Conservation (phyloP, 2,113 vertebrate species). For the Oxygymnocypris stewartii region DNA sequence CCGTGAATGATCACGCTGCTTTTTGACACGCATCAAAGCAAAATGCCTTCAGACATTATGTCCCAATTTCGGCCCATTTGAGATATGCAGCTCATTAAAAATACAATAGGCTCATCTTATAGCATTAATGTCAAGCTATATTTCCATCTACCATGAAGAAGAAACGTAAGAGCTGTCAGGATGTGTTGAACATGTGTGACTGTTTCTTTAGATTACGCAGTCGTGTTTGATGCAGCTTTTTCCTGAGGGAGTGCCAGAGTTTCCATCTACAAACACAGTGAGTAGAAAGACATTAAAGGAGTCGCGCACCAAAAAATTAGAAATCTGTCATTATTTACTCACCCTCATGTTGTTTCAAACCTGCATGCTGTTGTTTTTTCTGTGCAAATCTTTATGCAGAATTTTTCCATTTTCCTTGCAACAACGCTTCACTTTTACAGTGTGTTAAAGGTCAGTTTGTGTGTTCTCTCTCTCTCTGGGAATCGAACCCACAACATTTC, state of each 20-base stretch:
- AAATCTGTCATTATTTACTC: not conserved
- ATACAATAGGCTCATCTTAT: not conserved
- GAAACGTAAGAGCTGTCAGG: slow-evolving; percentile 23
- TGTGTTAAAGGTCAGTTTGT: not conserved
- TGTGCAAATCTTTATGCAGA: not conserved
- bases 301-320: not conserved
- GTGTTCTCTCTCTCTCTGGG: not conserved
- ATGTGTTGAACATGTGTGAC: not conserved
- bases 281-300: not conserved
- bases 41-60: not conserved
- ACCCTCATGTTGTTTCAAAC: not conserved
- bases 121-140: slow-evolving; percentile 2
- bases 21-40: not conserved
- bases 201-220: slow-evolving; percentile 18
- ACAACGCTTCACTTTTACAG: not conserved
- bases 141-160: slow-evolving; percentile 7
- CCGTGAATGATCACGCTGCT: not conserved
- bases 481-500: not conserved
- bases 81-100: slow-evolving; percentile 28
- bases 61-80: not conserved
- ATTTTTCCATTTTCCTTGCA: not conserved
- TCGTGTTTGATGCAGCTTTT: not conserved
- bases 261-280: slow-evolving; percentile 1
- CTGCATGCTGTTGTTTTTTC: not conserved
- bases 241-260: not conserved